Percentiles rank a stretch among this genome's conserved stretches.
Conservation (phyloP, 2,797 vertebrate species). For the Poecilia gillii region DNA sequence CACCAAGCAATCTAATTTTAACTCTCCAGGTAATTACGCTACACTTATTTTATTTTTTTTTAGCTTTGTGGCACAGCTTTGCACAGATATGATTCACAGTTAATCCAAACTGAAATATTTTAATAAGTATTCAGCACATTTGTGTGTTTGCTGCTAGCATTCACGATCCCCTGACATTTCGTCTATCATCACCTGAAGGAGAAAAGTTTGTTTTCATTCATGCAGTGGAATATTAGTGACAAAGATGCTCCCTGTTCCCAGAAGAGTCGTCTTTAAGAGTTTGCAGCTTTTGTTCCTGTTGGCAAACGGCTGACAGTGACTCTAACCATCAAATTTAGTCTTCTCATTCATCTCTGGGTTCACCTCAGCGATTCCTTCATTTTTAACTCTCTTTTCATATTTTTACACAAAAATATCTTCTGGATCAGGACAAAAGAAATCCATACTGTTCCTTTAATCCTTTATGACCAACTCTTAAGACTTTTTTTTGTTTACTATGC, state of each 20-base stretch:
- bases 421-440: background rate
- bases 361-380: background rate
- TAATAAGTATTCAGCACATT: background rate
- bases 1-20: constrained; percentile 15
- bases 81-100: background rate
- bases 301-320: background rate
- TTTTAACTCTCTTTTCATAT: constrained; percentile 8
- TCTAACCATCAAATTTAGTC: background rate
- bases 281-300: background rate
- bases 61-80: background rate
- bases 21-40: constrained; percentile 11
- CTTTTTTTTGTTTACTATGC: background rate
- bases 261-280: background rate
- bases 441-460: background rate
- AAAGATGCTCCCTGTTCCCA: background rate
- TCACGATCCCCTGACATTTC: background rate
- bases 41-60: background rate
- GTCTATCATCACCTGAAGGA: background rate
- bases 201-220: background rate
- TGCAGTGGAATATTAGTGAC: background rate
- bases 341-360: background rate
- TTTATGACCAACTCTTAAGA: background rate
- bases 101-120: background rate
- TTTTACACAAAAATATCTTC: background rate
- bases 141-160: background rate